These are phyloP conservation scores for Margarornis squamiger DNA, from an alignment of 2,797 vertebrate genomes.

Conservation along the genomic window DNA sequence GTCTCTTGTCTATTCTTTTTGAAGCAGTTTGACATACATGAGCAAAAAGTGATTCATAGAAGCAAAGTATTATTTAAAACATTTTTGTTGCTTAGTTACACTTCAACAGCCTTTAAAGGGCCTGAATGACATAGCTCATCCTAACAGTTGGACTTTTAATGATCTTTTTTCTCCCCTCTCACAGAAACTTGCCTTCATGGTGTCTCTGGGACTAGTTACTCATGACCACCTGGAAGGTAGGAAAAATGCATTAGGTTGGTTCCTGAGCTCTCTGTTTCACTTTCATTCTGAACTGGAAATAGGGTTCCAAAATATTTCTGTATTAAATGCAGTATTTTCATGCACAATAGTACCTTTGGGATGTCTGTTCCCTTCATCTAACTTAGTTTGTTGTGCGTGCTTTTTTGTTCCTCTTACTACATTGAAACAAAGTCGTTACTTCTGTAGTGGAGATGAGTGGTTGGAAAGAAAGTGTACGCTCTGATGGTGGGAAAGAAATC, in stretches of 20 bases:
- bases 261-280: background rate
- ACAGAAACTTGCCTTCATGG: constrained; percentile 99
- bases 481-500: background rate
- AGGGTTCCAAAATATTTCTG: background rate
- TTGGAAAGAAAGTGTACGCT: background rate
- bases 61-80: background rate
- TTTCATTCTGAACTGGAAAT: background rate
- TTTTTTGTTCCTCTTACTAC: background rate
- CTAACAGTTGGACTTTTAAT: background rate
- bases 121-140: background rate
- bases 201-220: constrained; percentile 95
- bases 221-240: constrained; percentile 98
- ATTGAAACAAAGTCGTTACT: background rate
- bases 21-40: background rate
- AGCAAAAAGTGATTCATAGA: background rate
- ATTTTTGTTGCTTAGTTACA: background rate
- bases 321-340: background rate
- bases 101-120: background rate
- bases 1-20: background rate
- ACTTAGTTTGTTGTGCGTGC: background rate
- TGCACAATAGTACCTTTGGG: background rate
- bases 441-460: background rate
- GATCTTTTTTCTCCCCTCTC: background rate
- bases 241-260: constrained; percentile 15
- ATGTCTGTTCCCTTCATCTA: background rate